Evolutionary conservation across 2,888 invertebrate genomes (phyloP), one percentile per base, ranked within the genome.

Genomic region (Orthonychiurus folsomi): DNA sequence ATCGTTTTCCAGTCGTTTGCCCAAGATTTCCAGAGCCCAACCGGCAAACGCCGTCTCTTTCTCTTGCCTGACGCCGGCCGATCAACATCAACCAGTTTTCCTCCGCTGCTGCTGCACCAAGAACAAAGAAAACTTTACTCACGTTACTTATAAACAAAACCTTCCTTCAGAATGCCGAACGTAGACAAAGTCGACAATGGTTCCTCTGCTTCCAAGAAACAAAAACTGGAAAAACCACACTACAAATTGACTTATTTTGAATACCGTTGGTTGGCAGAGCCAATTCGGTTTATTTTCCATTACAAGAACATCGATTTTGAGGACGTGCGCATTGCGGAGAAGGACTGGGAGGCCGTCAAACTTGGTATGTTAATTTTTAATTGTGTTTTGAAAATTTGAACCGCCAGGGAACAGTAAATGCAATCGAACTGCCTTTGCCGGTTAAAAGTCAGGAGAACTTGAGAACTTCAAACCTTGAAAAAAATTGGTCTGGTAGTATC

Each of bases 161-260:
- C n/a, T n/a, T n/a, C n/a, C n/a, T n/a, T n/a, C n/a, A 37, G 15
- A 37, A 37, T 37, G 37, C 37, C 37, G 9, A 37, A 37, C 37
- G 37, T 15, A 9, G 37, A 15, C 37, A 37, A 37, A 37, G 37
- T 15, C 5, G 37, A 37, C 37, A 37, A 37, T 37, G 37, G 37
- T 15, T 37, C 37, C 37, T 15, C 37, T 37, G 37, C 37, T 9
- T 9, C 37, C 5, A 37, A 37, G 15, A 37, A 37, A 37, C 37
- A 37, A 37, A 37, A 37, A 37, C 5, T 15, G 37, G 37, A 37
- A 37, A 37, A 37, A 15, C n/a, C n/a, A n/a, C n/a, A 55, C 20
- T 56, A 28, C 27, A 25, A 27, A 27, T 28, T 56, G 18, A 56
- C 56, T 5, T 56, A 56, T n/a, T 56, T 56, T 21, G 27, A 56